Base-by-base conservation (phyloP, 2,888 invertebrate genomes). In the Microplitis deprimator region DNA sequence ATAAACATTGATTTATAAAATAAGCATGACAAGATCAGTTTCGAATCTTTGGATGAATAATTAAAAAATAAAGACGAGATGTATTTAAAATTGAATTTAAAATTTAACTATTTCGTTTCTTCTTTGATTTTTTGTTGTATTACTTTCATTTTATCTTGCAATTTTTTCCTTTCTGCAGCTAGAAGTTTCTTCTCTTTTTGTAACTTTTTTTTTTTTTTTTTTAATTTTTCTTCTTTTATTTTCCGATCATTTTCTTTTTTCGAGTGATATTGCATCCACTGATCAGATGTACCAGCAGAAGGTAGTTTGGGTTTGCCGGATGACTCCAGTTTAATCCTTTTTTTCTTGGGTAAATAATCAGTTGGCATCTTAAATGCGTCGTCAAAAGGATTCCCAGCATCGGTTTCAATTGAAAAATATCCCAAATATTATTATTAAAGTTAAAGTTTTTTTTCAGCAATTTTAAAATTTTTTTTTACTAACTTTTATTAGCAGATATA, bases 171-270 rank as follows among this genome's bases (percentile, higher is more conserved):
- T 67, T 39, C 67, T 13, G 39, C 67, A 39, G 67, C 39, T 67
- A 67, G 20, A 16, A 67, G 68, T 68, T 68, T 68, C 68, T 68
- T 39, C 68, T 68, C 68, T 68, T 68, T n/a, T 68, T 39, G 40
- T 68, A 17, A 29, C 41, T 68, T 68, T 39, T 68, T 68, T n/a
- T 6, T 68, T n/a, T 6, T 68, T 68, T 39, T 68, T 68, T 68
- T 41, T 68, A 68, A 68, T 41, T 38, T 38, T 68, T 68, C 68
- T 68, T 68, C 39, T 68, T 68, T 68, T 68, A 68, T 68, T 68
- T 68, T 68, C 68, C 40, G 40, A 68, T 68, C 68, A 40, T 68
- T 68, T 40, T 68, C 68, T 68, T 68, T 68, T 68, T 68, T 68
- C 16, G 68, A 68, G 68, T 68, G 68, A 68, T 39, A 40, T 40